Conservation (phyloP, 2,888 invertebrate species). For the Drosophila putrida region DNA sequence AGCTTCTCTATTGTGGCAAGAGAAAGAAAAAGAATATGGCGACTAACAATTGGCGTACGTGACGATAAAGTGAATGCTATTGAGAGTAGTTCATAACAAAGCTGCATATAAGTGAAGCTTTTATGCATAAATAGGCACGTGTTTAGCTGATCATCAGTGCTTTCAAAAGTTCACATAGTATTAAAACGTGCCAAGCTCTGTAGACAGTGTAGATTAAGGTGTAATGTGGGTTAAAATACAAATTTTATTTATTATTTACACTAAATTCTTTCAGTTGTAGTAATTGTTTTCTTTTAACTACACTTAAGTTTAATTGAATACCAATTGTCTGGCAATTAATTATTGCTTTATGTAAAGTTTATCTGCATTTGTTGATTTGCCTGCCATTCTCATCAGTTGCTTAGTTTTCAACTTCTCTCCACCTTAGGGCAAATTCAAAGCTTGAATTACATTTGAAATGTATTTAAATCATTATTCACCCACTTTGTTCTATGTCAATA, state of each 20-base stretch:
- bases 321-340: conserved; percentile 20
- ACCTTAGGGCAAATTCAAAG: background rate
- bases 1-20: conserved; percentile 31
- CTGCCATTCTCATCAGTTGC: conserved; percentile 5
- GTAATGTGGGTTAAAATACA: too few species aligned
- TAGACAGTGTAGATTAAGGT: too few species aligned
- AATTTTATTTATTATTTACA: too few species aligned
- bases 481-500: conserved; percentile 59
- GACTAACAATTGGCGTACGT: conserved; percentile 54
- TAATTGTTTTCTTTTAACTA: background rate
- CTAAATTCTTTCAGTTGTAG: too few species aligned
- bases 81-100: conserved; percentile 24
- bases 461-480: conserved; percentile 54
- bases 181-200: background rate
- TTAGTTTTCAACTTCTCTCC: background rate
- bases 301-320: conserved; percentile 2
- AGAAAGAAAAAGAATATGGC: conserved; percentile 14
- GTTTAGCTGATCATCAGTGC: conserved; percentile 13
- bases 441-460: conserved; percentile 56
- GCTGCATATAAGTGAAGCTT: conserved; percentile 20
- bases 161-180: conserved; percentile 3
- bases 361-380: conserved; percentile 2
- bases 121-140: conserved; percentile 25
- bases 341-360: conserved; percentile 2
- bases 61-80: conserved; percentile 45